Percentiles rank a stretch among this genome's conserved stretches.
Conservation (phyloP, 2,888 invertebrate species). For the Reticulitermes lucifugus region DNA sequence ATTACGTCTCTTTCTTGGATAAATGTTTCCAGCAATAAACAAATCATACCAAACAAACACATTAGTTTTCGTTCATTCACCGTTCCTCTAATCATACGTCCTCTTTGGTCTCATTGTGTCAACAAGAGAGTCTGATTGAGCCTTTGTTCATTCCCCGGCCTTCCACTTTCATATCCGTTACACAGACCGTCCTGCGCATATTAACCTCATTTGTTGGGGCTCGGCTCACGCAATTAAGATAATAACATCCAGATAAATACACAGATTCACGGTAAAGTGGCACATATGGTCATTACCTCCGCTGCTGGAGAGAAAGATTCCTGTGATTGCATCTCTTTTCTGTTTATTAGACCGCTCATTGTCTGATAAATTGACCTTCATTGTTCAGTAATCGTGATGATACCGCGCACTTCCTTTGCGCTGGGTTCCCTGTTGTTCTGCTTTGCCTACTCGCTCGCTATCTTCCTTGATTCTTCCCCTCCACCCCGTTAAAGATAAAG, state of each 20-base stretch:
- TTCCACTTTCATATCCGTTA: not conserved
- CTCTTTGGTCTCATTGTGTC: too few species aligned
- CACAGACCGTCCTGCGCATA: not conserved
- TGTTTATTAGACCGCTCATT: constrained; percentile 24
- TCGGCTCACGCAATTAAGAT: not conserved
- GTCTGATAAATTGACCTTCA: constrained; percentile 20
- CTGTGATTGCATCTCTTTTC: constrained; percentile 20
- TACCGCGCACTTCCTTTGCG: too few species aligned
- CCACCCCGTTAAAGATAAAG: too few species aligned
- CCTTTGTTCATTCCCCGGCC: not conserved
- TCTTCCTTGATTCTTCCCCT: too few species aligned
- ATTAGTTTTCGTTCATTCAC: too few species aligned
- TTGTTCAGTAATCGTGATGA: constrained; percentile 10
- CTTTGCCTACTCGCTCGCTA: too few species aligned
- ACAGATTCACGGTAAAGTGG: constrained; percentile 3
- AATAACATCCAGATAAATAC: not conserved
- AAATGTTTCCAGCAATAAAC: too few species aligned
- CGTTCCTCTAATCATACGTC: too few species aligned
- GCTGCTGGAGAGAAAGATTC: not conserved
- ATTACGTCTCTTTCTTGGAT: too few species aligned
- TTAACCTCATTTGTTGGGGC: constrained; percentile 2
- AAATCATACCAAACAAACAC: too few species aligned
- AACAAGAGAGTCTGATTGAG: not conserved
- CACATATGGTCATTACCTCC: constrained; percentile 28
- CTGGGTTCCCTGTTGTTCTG: too few species aligned